Conservation (phyloP, 2,113 vertebrate genomes). For the Malurus cyaneus region DNA sequence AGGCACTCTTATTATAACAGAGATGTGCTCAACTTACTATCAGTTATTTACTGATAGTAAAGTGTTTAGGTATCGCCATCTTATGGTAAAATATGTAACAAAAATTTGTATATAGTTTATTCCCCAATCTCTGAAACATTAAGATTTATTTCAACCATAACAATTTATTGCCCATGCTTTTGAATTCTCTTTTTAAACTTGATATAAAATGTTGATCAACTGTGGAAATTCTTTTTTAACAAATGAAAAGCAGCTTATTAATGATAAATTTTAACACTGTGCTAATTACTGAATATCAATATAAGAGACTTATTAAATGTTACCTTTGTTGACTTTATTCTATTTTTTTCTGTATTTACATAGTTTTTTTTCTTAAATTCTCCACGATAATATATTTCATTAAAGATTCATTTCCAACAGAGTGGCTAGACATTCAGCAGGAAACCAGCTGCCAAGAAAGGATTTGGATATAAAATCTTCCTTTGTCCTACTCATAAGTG, state of each 20-base stretch:
- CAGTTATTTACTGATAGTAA: neutral
- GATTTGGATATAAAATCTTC: neutral
- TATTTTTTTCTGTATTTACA: conserved; percentile 43
- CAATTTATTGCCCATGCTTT: neutral
- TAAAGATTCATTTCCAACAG: neutral
- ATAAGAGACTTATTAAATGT: conserved; percentile 4
- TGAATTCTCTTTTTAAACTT: neutral
- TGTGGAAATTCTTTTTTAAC: neutral
- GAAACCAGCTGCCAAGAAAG: neutral
- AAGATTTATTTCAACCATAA: neutral
- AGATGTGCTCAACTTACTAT: neutral
- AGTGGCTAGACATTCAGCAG: neutral
- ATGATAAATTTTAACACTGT: conserved; percentile 29
- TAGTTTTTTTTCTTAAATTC: neutral
- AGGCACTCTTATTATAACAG: neutral
- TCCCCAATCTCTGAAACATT: neutral
- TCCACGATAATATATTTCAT: neutral
- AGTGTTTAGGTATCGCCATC: conserved; percentile 53
- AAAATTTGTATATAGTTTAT: neutral
- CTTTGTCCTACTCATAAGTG: neutral
- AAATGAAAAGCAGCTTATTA: neutral
- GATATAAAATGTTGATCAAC: neutral
- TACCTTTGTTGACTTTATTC: conserved; percentile 28
- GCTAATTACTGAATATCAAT: neutral
- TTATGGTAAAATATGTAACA: conserved; percentile 53